phyloP scores from a whole-genome alignment of 1,140 invertebrate genomes.

The Elymnias hypermnestra region DNA sequence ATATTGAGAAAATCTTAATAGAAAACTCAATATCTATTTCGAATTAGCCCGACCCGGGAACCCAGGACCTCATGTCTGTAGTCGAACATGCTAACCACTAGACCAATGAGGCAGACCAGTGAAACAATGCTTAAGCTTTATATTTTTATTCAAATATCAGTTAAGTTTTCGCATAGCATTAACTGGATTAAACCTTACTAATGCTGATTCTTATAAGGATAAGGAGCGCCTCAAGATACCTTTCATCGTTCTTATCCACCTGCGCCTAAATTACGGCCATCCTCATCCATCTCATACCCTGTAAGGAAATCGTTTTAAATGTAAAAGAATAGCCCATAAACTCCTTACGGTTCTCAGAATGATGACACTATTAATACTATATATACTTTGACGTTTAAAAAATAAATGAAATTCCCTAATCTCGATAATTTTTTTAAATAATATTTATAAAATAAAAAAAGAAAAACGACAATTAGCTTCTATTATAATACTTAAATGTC shows the following conservation, averaged over 20 bases:
- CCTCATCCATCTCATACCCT: neutral
- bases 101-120: too few species aligned
- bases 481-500: too few species aligned
- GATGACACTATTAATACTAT: conserved; percentile 1
- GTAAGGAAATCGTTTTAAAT: neutral
- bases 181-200: neutral
- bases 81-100: too few species aligned
- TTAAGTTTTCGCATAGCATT: neutral
- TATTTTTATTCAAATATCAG: neutral
- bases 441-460: too few species aligned
- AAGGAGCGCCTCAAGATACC: conserved; percentile 1
- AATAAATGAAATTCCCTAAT: too few species aligned
- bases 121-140: too few species aligned
- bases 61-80: too few species aligned
- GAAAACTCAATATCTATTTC: too few species aligned
- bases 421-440: too few species aligned
- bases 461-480: too few species aligned
- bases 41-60: too few species aligned
- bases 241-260: conserved; percentile 7
- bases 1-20: too few species aligned
- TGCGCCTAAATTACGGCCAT: conserved; percentile 5
- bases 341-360: neutral
- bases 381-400: neutral
- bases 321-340: neutral
- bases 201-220: conserved; percentile 7